Evolutionary conservation across 2,888 invertebrate genomes (phyloP).

Genomic region (Megamerina dolium): DNA sequence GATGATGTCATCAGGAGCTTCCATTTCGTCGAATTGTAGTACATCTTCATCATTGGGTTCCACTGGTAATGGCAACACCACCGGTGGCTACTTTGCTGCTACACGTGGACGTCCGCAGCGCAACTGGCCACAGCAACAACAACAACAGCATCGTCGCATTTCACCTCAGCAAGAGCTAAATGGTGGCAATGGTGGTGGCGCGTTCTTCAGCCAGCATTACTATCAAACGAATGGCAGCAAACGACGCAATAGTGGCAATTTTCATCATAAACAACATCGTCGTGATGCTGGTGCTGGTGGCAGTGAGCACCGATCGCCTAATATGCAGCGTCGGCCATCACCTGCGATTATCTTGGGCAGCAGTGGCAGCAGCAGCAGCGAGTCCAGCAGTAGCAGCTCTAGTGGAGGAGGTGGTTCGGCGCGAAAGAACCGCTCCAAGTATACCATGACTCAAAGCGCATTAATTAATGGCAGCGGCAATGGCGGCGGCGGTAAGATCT

Average conservation of each 20-base stretch:
- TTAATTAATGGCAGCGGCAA: conserved; percentile 16
- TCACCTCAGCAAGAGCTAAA: conserved; percentile 21
- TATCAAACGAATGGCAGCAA: conserved; percentile 6
- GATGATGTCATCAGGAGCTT: conserved; percentile 31
- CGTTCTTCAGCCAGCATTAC: conserved; percentile 20
- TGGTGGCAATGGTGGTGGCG: conserved; percentile 21
- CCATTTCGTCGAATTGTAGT: conserved; percentile 26
- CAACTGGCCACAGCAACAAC: conserved; percentile 31
- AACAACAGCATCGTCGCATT: conserved; percentile 31
- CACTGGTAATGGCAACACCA: conserved; percentile 24
- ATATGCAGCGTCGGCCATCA: conserved; percentile 32
- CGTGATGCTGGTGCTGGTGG: conserved; percentile 23
- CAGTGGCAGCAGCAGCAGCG: conserved; percentile 21
- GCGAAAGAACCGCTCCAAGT: conserved; percentile 36
- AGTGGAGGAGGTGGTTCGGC: conserved; percentile 26
- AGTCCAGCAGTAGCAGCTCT: conserved; percentile 20
- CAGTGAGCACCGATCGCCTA: conserved; percentile 32
- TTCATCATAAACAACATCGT: conserved; percentile 16
- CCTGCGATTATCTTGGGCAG: conserved; percentile 39
- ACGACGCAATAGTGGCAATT: conserved; percentile 12
- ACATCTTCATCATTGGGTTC: conserved; percentile 27
- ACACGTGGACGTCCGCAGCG: conserved; percentile 30
- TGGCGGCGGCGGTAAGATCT: conserved; percentile 35
- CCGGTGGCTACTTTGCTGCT: conserved; percentile 29
- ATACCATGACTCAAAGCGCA: conserved; percentile 15